These are phyloP conservation scores for Macaca fascicularis DNA, from an alignment of 2,113 vertebrate species.

Conservation along the genomic window T2T-MFA8v1.1 NC_088377.1:197473501-197474000, in stretches of 20 bases:
- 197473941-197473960: accelerated
- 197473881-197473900: too few species aligned
- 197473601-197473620: slow-evolving; percentile 37
- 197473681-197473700: slow-evolving; percentile 46
- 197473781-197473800: slow-evolving; percentile 54
- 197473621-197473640: not conserved
- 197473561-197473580: not conserved
- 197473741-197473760: slow-evolving; percentile 10
- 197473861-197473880: not conserved
- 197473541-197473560: slow-evolving; percentile 20
- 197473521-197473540: slow-evolving; percentile 75
- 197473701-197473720: slow-evolving; percentile 37
- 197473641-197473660: slow-evolving; percentile 51
- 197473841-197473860: not conserved
- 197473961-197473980: accelerated
- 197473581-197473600: slow-evolving; percentile 36
- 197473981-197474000: not conserved
- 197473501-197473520: slow-evolving; percentile 49
- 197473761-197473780: slow-evolving; percentile 46
- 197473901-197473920: too few species aligned
- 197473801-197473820: not conserved
- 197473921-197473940: too few species aligned
- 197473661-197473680: slow-evolving; percentile 43
- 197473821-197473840: slow-evolving; percentile 44
- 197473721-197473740: slow-evolving; percentile 35